A percentile compares a stretch with the other conserved stretches of the same genome.
These are phyloP conservation scores for Drosophila pallidifrons DNA, from an alignment of 1,140 invertebrate genomes.

Conservation along the genomic window DNA sequence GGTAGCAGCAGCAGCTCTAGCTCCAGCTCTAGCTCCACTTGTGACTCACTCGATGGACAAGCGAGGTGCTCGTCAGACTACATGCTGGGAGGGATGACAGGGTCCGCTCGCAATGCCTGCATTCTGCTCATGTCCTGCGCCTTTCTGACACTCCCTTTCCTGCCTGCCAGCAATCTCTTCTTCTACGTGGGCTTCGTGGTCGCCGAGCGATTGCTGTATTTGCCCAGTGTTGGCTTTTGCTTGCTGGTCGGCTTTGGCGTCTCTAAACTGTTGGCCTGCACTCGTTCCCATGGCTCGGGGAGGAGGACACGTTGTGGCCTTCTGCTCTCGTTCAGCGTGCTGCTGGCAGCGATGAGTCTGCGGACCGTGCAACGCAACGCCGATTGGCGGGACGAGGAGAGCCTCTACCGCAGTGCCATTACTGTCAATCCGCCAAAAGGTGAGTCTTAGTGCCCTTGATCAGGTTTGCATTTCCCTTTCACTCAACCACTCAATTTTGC, in stretches of 20 bases:
- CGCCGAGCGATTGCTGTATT: slow-evolving; percentile 97
- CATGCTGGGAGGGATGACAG: slow-evolving; percentile 52
- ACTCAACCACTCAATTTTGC: slow-evolving; percentile 1
- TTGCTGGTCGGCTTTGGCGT: slow-evolving; percentile 93
- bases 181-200: slow-evolving; percentile 99
- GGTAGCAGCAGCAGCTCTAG: slow-evolving; percentile 41
- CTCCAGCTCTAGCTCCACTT: slow-evolving; percentile 36
- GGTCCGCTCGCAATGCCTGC: slow-evolving; percentile 57
- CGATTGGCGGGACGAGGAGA: slow-evolving; percentile 97
- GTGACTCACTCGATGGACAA: slow-evolving; percentile 16
- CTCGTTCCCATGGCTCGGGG: slow-evolving; percentile 21
- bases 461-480: slow-evolving; percentile 2
- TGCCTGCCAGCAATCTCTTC: slow-evolving; percentile 96
- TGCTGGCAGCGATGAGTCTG: slow-evolving; percentile 90
- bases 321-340: slow-evolving; percentile 86
- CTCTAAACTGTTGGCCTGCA: slow-evolving; percentile 85
- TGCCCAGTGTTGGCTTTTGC: slow-evolving; percentile 98
- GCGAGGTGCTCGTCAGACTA: slow-evolving; percentile 34
- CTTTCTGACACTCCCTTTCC: slow-evolving; percentile 94
- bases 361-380: slow-evolving; percentile 93
- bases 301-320: slow-evolving; percentile 85
- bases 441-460: slow-evolving; percentile 85
- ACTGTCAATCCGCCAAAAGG: slow-evolving; percentile 98
- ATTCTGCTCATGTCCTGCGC: slow-evolving; percentile 88
- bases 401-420: slow-evolving; percentile 95